phyloP scores from a whole-genome alignment of 2,888 invertebrate genomes.

The Aspidiotus destructor region DNA sequence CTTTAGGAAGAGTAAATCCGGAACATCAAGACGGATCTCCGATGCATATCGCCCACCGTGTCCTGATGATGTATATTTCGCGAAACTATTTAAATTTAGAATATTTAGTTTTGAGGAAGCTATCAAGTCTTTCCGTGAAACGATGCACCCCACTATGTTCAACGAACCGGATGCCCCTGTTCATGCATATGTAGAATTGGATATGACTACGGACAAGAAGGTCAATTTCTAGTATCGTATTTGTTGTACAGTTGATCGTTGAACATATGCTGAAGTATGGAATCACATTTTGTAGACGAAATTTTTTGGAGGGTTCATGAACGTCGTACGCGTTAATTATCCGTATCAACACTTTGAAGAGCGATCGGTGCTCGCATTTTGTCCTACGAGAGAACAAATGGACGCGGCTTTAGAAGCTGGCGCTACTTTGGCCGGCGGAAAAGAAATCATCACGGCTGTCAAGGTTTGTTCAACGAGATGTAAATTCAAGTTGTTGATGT shows the following conservation, averaged over 20 bases:
- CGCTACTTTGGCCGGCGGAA: slow-evolving; percentile 61
- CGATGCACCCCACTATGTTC: slow-evolving; percentile 71
- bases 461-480: slow-evolving; percentile 45
- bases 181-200: slow-evolving; percentile 62
- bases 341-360: slow-evolving; percentile 59
- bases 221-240: not conserved
- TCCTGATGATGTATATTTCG: slow-evolving; percentile 55
- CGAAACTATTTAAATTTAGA: slow-evolving; percentile 49
- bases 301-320: slow-evolving; percentile 58
- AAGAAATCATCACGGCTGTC: slow-evolving; percentile 64
- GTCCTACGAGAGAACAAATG: slow-evolving; percentile 54
- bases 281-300: slow-evolving; percentile 48
- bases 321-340: slow-evolving; percentile 58
- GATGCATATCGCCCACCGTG: slow-evolving; percentile 41
- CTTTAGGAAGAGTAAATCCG: not conserved
- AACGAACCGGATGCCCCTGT: slow-evolving; percentile 64
- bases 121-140: slow-evolving; percentile 64
- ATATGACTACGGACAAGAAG: slow-evolving; percentile 65
- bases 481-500: not conserved
- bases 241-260: too few species aligned
- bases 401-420: slow-evolving; percentile 57
- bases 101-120: slow-evolving; percentile 65
- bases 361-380: slow-evolving; percentile 62
- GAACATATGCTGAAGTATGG: too few species aligned
- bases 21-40: not conserved